These are phyloP conservation scores for Ruditapes philippinarum DNA, from an alignment of 1,140 invertebrate genomes.

Conservation along the genomic window DNA sequence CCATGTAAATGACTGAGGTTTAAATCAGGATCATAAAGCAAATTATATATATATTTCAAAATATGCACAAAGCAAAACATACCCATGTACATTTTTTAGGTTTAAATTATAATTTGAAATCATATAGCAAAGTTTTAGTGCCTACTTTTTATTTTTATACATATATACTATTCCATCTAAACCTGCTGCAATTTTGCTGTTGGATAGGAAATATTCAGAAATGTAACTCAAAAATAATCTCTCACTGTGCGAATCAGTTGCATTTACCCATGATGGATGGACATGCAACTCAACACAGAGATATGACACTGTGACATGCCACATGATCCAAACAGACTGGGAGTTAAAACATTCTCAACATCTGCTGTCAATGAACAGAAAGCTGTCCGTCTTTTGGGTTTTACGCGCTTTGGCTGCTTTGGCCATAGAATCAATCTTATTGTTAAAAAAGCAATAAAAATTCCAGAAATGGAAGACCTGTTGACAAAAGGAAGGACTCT, in stretches of 20 bases:
- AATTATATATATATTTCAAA: too few relatives aligned
- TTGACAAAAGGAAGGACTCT: too few relatives aligned
- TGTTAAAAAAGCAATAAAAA: conserved; percentile 26
- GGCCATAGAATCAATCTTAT: too few relatives aligned
- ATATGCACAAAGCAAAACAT: too few relatives aligned
- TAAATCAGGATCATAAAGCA: too few relatives aligned
- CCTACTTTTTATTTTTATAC: conserved; percentile 1
- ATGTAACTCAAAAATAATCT: conserved; percentile 7
- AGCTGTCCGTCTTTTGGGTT: conserved; percentile 16
- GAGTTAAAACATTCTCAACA: conserved; percentile 6
- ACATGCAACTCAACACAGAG: conserved; percentile 3
- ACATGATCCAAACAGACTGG: too few relatives aligned
- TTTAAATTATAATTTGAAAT: too few relatives aligned
- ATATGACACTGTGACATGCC: conserved; percentile 12
- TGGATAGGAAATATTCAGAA: background rate
- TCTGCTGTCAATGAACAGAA: conserved; percentile 40
- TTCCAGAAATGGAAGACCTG: background rate
- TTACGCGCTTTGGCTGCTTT: conserved; percentile 23
- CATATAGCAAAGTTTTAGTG: too few relatives aligned
- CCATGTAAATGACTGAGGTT: too few relatives aligned
- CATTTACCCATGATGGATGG: conserved; percentile 39
- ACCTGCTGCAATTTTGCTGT: background rate
- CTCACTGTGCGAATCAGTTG: background rate
- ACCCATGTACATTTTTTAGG: too few relatives aligned
- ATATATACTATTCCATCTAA: conserved; percentile 23